Evolutionary conservation across 2,113 vertebrate species (phyloP), one percentile per base, ranked within the genome.

Genomic region (Verasper variegatus): DNA sequence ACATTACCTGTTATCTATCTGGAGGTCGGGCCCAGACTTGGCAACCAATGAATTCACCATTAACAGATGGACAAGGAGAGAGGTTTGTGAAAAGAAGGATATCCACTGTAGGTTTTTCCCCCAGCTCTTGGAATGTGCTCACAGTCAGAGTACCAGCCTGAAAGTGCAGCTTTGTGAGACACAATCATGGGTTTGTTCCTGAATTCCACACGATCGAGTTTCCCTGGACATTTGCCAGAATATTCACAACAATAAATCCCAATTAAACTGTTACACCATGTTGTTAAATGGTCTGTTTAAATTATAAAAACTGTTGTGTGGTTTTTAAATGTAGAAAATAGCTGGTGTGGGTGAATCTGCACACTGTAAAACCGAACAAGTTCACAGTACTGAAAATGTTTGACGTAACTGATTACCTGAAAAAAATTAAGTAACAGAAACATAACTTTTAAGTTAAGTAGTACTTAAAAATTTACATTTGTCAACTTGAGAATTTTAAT

Each of bases 11-110:
- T 71, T 89, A 83, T 84, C 80, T 74, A 45, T 66, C 76, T 73
- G 54, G 83, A 75, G 52, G 77, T 78, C 67, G 58, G 71, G 62
- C 42, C 27, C 77, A 76, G 76, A 84, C 77, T 80, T 87, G 86
- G 83, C 89, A 90, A 84, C 75, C 66, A 54, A 74, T 85, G 83
- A 85, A 91, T 92, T 81, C 81, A 76, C 82, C 72, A 76, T 81
- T 88, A 90, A 85, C 74, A 75, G 78, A 67, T 60, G 61, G 73
- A 85, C 68, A 71, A 74, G 74, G 65, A 60, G 45, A 63, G 74
- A 66, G 27, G 64, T 1, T 1, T 4, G 15, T 40, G 51, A 80
- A 58, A 37, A 57, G 40, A 71, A 60, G 65, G 56, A 5, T 76
- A 80, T 70, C 64, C 65, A 69, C 62, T 85, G 66, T 14, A 69